Evolutionary conservation across 1,140 invertebrate species (phyloP), one percentile per base, ranked within the genome.

Genomic region (Tetranychus cinnabarinus): DNA sequence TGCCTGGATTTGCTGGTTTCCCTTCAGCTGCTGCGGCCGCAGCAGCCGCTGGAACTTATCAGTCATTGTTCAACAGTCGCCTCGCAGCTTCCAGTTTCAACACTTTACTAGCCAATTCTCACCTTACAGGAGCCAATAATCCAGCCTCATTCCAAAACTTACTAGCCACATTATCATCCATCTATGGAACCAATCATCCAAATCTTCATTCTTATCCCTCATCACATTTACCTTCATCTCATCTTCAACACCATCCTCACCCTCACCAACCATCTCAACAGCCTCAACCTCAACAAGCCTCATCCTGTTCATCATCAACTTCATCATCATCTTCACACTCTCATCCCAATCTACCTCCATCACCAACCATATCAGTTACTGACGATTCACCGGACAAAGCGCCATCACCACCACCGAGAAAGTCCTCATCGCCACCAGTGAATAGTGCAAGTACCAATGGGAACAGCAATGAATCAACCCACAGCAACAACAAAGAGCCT

Each of bases 121-220:
- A 63, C 34, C 39, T 64, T n/a, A 50, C 42, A 4, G 39, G 56
- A 31, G 60, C 60, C n/a, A 56, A 55, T 35, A 48, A n/a, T 33
- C n/a, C 35, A 7, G 57, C 56, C 23, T 64, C 63, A 48, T 64
- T 64, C 37, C 63, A 64, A 59, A 61, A 54, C 56, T 35, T 64
- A 39, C 48, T 64, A 31, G 63, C 63, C 39, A 57, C 63, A 35
- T 42, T 64, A n/a, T 64, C 63, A 6, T 47, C 58, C 8, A 13
- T 59, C 13, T 59, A 59, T 37, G 58, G 58, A 15, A 31, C 8
- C 13, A 8, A n/a, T 2, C 35, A 57, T 34, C 35, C 13, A 10
- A 42, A 10, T 42, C 39, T 42, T 6, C 39, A 42, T 42, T 5
- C 5, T 42, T 42, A 42, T 10, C 39, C 39, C 5, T 42, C 39